Evolutionary conservation across 2,888 invertebrate genomes (phyloP).

Genomic region (Stenodema calcarata): DNA sequence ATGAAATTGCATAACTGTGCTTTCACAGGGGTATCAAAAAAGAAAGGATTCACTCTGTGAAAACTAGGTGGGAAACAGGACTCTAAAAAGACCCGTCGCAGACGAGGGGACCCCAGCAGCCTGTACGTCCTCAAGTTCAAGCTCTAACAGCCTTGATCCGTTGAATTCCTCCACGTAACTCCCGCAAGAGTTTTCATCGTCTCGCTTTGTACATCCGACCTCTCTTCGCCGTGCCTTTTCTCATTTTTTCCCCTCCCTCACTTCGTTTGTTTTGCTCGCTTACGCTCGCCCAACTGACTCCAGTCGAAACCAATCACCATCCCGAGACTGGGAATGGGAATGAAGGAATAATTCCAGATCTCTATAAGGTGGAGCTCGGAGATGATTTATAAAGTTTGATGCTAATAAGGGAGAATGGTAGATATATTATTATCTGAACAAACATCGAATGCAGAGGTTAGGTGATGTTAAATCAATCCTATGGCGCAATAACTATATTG

Average conservation of each 20-base stretch:
- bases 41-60: not conserved
- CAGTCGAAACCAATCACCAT: not conserved
- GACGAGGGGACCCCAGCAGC: not conserved
- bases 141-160: not conserved
- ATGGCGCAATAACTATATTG: too few relatives aligned
- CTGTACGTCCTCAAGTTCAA: not conserved
- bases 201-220: not conserved
- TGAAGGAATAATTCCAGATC: not conserved
- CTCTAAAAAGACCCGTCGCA: not conserved
- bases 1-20: too few relatives aligned
- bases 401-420: not conserved
- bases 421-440: not conserved
- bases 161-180: slow-evolving; percentile 17
- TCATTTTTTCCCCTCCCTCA: not conserved
- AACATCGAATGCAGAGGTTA: not conserved
- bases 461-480: not conserved
- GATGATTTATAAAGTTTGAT: not conserved
- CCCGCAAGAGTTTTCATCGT: not conserved
- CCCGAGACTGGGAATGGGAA: not conserved
- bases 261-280: not conserved
- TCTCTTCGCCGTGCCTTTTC: not conserved
- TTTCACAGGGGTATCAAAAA: too few relatives aligned
- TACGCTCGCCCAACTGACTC: not conserved
- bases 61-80: too few relatives aligned
- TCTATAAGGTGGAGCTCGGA: not conserved